Evolutionary conservation across 2,797 vertebrate species (phyloP).

Genomic region (Acanthis flammea): DNA sequence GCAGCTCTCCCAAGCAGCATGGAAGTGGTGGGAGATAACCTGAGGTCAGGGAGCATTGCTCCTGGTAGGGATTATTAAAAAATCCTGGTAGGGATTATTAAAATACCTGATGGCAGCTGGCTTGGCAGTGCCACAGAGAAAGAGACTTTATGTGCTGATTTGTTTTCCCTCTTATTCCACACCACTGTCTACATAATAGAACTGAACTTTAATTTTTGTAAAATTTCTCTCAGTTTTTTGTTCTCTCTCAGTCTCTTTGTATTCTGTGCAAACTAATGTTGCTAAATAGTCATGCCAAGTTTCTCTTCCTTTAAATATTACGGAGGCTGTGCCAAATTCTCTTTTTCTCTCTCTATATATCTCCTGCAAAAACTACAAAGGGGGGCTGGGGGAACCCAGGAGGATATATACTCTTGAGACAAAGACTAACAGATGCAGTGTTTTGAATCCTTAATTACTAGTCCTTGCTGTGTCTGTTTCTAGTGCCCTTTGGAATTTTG

Average conservation of each 20-base stretch:
- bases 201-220: background rate
- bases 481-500: background rate
- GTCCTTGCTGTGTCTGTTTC: background rate
- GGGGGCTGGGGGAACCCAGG: accelerated
- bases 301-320: background rate
- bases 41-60: background rate
- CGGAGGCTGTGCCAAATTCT: background rate
- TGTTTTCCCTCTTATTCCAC: background rate
- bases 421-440: background rate
- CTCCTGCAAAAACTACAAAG: background rate
- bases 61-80: background rate
- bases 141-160: background rate
- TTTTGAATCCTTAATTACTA: background rate
- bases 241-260: background rate
- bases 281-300: background rate
- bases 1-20: background rate
- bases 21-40: background rate
- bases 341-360: background rate
- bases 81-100: background rate
- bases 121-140: background rate
- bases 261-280: background rate
- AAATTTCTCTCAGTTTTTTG: background rate
- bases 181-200: background rate
- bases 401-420: background rate
- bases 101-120: background rate